Conservation (phyloP, 2,888 invertebrate genomes). For the Platerodrilus igneus region DNA sequence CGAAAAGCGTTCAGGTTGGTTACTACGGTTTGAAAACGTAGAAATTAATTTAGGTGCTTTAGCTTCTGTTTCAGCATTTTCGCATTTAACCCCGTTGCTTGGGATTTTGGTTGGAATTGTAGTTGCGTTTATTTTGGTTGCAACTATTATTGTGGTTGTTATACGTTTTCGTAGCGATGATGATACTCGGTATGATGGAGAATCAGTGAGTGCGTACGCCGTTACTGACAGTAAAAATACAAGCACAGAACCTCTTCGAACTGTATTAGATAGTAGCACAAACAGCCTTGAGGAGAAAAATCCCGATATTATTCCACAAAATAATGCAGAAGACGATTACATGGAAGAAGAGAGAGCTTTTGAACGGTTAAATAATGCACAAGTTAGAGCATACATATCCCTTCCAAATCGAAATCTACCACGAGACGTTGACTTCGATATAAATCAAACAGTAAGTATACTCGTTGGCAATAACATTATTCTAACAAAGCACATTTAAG, state of each 20-base stretch:
- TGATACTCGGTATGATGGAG: constrained; percentile 42
- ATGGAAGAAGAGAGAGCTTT: constrained; percentile 53
- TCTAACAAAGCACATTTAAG: constrained; percentile 11
- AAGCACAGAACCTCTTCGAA: constrained; percentile 49
- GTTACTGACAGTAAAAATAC: constrained; percentile 46
- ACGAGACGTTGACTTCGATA: constrained; percentile 3
- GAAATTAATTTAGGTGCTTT: constrained; percentile 35
- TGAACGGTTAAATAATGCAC: constrained; percentile 50
- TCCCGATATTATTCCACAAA: constrained; percentile 57
- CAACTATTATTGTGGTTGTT: constrained; percentile 66
- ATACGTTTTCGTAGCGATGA: constrained; percentile 58
- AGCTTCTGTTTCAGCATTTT: constrained; percentile 66
- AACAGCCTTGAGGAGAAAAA: constrained; percentile 55
- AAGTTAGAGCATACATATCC: constrained; percentile 44
- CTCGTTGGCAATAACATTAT: constrained; percentile 2
- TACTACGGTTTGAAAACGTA: background rate
- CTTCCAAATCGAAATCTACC: constrained; percentile 29
- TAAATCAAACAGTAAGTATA: constrained; percentile 7
- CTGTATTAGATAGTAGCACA: constrained; percentile 50
- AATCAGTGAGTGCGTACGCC: constrained; percentile 43
- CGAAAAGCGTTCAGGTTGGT: constrained; percentile 64
- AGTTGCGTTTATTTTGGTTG: constrained; percentile 68
- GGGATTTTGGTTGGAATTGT: constrained; percentile 76
- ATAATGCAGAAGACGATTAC: constrained; percentile 52
- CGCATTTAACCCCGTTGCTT: constrained; percentile 78